A percentile compares a stretch with the other conserved stretches of the same genome.
Conservation (phyloP, 2,113 vertebrate species). For the Panthera uncia region DNA sequence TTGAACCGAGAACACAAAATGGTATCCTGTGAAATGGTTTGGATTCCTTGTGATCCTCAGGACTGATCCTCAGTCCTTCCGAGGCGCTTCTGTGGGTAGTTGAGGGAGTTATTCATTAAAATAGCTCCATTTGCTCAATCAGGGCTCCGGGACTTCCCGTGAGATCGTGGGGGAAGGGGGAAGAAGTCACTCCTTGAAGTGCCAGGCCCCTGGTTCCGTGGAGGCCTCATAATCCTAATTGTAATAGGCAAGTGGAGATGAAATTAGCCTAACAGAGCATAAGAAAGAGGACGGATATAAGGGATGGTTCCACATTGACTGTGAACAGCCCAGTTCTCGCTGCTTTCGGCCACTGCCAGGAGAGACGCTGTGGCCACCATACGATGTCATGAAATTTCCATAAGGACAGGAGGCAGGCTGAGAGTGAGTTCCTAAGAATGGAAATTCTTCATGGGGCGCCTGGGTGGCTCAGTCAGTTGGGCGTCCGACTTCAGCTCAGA, state of each 20-base stretch:
- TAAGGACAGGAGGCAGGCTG: neutral
- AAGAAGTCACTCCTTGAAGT: neutral
- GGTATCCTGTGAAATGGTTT: neutral
- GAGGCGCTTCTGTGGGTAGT: neutral
- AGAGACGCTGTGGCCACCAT: neutral
- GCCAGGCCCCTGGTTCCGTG: neutral
- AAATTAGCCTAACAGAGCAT: neutral
- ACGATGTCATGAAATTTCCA: neutral
- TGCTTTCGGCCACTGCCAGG: neutral
- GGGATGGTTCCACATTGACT: neutral
- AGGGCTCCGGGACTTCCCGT: rapidly evolving
- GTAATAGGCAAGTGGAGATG: neutral
- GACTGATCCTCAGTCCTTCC: neutral
- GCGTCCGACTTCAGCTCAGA: no score
- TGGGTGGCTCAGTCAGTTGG: no score
- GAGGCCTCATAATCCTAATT: neutral
- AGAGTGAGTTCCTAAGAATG: neutral
- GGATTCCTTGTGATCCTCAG: neutral
- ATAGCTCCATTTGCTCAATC: neutral
- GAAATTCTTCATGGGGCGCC: neutral
- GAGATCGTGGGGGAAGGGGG: neutral
- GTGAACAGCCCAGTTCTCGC: neutral
- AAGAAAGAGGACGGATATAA: neutral
- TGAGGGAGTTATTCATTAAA: neutral
- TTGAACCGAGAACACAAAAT: neutral